These are phyloP conservation scores for Epizoanthus illoricatus DNA, from an alignment of 92 coral and sea anemone species.

Conservation along the genomic window DNA sequence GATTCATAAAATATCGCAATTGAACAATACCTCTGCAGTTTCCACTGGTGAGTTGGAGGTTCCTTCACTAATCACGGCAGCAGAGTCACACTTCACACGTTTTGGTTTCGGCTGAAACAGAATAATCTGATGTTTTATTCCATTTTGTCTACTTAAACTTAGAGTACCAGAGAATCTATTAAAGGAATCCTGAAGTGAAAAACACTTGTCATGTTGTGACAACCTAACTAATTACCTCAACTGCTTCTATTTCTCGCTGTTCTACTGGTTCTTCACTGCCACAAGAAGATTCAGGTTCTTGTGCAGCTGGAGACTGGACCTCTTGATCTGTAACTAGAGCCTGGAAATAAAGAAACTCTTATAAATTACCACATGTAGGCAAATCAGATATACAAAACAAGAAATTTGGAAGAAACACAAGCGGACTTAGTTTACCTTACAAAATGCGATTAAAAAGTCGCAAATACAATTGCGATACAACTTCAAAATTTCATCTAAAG, in stretches of 20 bases:
- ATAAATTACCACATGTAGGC: no score
- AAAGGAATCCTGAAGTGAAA: no score
- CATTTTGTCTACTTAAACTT: neutral
- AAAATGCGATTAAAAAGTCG: no score
- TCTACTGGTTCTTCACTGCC: neutral
- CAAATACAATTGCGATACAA: no score
- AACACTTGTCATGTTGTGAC: neutral
- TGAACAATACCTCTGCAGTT: constrained; percentile 16
- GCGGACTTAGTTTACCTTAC: no score
- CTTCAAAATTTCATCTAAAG: no score
- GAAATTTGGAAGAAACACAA: no score
- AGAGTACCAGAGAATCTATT: neutral
- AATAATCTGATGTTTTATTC: neutral
- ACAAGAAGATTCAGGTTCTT: neutral
- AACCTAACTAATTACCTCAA: neutral
- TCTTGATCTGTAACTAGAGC: neutral
- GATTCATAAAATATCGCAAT: neutral
- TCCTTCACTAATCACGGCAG: neutral
- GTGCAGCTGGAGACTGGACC: neutral
- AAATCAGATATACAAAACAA: no score
- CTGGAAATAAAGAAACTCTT: neutral
- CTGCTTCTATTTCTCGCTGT: neutral
- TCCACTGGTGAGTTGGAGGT: neutral
- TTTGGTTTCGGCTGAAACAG: constrained; percentile 19
- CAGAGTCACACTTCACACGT: constrained; percentile 11